A percentile compares a stretch with the other conserved stretches of the same genome.
Conservation (phyloP, 2,113 vertebrate genomes). For the Sakesphorus luctuosus region DNA sequence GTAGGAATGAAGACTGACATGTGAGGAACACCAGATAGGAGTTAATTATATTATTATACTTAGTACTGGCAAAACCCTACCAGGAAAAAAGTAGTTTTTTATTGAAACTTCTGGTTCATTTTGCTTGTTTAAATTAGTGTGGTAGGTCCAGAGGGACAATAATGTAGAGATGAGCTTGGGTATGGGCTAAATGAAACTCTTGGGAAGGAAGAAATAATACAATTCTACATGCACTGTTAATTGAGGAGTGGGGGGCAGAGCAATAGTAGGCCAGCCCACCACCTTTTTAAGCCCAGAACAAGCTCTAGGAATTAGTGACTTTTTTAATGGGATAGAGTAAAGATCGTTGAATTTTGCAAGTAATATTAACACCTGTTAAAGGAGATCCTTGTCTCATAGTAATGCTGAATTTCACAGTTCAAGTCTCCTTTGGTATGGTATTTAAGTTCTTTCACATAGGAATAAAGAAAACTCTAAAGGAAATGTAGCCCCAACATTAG, state of each 20-base stretch:
- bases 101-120: neutral
- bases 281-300: neutral
- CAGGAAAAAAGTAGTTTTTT: neutral
- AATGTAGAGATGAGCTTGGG: neutral
- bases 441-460: neutral
- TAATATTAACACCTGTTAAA: neutral
- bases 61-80: neutral
- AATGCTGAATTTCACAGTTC: neutral
- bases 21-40: neutral
- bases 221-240: neutral
- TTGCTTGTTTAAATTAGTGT: neutral
- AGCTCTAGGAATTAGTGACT: neutral
- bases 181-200: neutral
- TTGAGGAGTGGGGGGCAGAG: neutral
- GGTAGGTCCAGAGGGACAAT: neutral
- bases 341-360: neutral
- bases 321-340: neutral
- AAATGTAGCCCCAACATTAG: neutral
- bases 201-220: neutral
- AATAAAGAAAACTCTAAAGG: neutral
- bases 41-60: neutral
- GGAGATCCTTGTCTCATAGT: neutral
- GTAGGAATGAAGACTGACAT: neutral
- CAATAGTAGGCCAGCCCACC: neutral
- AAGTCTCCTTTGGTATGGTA: neutral